Conservation (phyloP, 2,888 invertebrate genomes). For the Ormyrus labotus region DNA sequence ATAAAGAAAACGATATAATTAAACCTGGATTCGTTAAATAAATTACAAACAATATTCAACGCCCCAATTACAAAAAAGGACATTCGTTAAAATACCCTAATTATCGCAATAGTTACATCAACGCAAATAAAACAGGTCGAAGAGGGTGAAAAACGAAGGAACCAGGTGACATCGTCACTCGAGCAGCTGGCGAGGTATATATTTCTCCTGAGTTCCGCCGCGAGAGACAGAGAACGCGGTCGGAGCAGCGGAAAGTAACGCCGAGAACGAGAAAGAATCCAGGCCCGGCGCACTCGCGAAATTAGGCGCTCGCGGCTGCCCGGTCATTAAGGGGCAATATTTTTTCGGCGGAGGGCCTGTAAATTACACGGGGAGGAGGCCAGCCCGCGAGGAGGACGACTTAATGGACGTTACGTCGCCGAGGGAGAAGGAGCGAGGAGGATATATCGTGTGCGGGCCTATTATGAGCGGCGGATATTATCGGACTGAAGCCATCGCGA, state of each 20-base stretch:
- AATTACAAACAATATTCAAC: not conserved
- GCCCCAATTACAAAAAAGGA: not conserved
- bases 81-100: not conserved
- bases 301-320: not conserved
- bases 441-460: conserved; percentile 36
- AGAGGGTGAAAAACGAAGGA: no score
- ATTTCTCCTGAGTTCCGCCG: no score
- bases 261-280: conserved; percentile 25
- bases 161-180: no score
- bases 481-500: not conserved
- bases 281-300: not conserved
- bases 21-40: not conserved
- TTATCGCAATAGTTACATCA: not conserved
- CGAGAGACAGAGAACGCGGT: no score
- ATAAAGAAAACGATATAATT: conserved; percentile 16
- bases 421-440: not conserved
- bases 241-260: not conserved
- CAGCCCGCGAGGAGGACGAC: conserved; percentile 26
- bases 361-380: not conserved
- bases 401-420: conserved; percentile 32
- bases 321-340: conserved; percentile 44
- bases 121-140: no score
- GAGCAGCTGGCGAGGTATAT: no score
- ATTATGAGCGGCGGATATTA: conserved; percentile 21
- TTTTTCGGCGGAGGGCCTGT: conserved; percentile 16